These are phyloP conservation scores for Nomada flava DNA, from an alignment of 2,888 invertebrate species.

Conservation along the genomic window DNA sequence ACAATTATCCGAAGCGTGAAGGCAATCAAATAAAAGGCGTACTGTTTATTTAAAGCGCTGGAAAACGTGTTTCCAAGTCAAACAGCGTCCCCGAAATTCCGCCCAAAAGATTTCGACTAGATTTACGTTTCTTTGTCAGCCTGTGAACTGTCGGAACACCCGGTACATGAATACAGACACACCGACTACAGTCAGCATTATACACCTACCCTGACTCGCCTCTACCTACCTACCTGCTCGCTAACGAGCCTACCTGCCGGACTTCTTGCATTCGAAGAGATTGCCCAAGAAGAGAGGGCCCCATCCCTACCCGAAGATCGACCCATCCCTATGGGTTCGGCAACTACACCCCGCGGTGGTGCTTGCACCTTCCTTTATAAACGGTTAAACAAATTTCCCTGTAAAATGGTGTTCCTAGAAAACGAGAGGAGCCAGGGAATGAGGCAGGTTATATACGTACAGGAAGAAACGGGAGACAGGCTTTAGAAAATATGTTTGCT, in stretches of 20 bases:
- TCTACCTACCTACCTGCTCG: constrained; percentile 81
- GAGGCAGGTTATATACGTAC: not conserved
- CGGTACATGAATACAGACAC: constrained; percentile 78
- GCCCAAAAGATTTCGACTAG: not conserved
- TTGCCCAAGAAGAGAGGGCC: constrained; percentile 68
- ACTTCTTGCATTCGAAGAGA: constrained; percentile 81
- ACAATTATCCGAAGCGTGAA: not conserved
- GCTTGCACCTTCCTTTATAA: constrained; percentile 76
- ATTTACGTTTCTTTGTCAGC: constrained; percentile 16
- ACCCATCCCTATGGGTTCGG: constrained; percentile 67
- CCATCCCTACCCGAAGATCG: constrained; percentile 52
- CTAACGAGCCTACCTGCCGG: constrained; percentile 84
- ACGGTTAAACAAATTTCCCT: constrained; percentile 80
- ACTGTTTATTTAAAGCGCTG: too few species aligned
- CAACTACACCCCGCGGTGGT: constrained; percentile 70
- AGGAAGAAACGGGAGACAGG: constrained; percentile 4
- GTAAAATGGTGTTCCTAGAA: constrained; percentile 78
- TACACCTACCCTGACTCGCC: constrained; percentile 75
- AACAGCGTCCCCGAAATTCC: not conserved
- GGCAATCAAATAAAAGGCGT: not conserved
- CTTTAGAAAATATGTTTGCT: constrained; percentile 42
- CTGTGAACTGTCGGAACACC: constrained; percentile 70
- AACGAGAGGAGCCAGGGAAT: constrained; percentile 17
- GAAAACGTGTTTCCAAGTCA: constrained; percentile 24
- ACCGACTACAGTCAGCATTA: constrained; percentile 79